Evolutionary conservation across 1,140 invertebrate species (phyloP).

Genomic region (Lepidostoma basale): DNA sequence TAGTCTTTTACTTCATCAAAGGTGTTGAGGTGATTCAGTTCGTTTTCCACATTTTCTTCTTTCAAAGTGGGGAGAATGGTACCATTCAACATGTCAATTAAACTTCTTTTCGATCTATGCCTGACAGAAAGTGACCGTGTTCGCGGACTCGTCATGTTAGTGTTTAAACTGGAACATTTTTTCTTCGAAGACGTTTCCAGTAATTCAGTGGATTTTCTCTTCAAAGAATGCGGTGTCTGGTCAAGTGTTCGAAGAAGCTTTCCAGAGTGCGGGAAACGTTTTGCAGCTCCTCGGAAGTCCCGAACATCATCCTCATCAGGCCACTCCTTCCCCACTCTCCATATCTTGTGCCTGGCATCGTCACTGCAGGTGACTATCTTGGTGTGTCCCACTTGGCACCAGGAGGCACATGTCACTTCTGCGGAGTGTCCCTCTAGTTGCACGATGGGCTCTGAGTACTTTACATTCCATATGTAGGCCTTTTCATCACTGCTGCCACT

Average conservation of each 20-base stretch:
- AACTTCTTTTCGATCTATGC: constrained; percentile 40
- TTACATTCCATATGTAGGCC: constrained; percentile 84
- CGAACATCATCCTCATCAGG: constrained; percentile 57
- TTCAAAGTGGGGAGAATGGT: constrained; percentile 12
- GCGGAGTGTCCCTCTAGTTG: constrained; percentile 75
- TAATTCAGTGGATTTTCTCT: constrained; percentile 47
- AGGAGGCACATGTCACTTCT: constrained; percentile 85
- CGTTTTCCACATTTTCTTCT: constrained; percentile 33
- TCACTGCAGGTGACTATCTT: constrained; percentile 81
- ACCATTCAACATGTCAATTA: constrained; percentile 39
- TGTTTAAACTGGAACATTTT: neutral
- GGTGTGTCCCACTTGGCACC: constrained; percentile 65
- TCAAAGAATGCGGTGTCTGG: constrained; percentile 59
- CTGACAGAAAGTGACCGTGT: constrained; percentile 14
- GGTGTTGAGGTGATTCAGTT: constrained; percentile 20
- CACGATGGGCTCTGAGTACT: constrained; percentile 67
- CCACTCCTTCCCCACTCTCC: constrained; percentile 69
- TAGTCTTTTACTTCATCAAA: neutral
- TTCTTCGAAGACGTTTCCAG: constrained; percentile 20
- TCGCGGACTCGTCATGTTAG: neutral
- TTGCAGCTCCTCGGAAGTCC: constrained; percentile 62
- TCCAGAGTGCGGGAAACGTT: constrained; percentile 52
- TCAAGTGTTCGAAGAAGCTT: constrained; percentile 53
- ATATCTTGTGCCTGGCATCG: constrained; percentile 77
- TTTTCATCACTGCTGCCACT: constrained; percentile 84